Percentiles rank a stretch among this genome's conserved stretches.
phyloP scores from a whole-genome alignment of 92 coral and sea anemone genomes.

The Palythoa grandis region DNA sequence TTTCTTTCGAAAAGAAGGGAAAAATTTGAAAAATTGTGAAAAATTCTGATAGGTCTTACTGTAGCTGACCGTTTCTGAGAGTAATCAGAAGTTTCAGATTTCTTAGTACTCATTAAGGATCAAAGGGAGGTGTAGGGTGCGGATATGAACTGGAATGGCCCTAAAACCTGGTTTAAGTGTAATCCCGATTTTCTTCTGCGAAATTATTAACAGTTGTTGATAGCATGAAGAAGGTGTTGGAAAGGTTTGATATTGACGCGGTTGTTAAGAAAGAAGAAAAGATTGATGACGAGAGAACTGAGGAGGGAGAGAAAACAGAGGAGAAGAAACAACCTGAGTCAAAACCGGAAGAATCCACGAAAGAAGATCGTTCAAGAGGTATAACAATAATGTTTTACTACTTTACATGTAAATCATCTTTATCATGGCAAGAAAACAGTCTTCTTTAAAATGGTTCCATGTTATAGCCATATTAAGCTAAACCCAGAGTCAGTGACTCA shows the following conservation, averaged over 20 bases:
- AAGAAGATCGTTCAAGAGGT: conserved; percentile 18
- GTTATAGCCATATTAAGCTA: too few relatives aligned
- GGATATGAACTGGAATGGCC: too few relatives aligned
- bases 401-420: too few relatives aligned
- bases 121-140: too few relatives aligned
- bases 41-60: too few relatives aligned
- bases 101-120: too few relatives aligned
- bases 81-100: too few relatives aligned
- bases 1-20: too few relatives aligned
- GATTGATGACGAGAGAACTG: background rate
- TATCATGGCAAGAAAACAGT: background rate
- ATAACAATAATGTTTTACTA: background rate
- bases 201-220: conserved; percentile 10
- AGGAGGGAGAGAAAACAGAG: background rate
- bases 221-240: conserved; percentile 33
- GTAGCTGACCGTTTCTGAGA: too few relatives aligned
- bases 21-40: too few relatives aligned
- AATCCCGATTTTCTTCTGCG: background rate
- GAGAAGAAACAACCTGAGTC: background rate
- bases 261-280: background rate
- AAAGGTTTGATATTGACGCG: conserved; percentile 1
- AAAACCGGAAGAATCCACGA: background rate
- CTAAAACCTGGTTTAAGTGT: background rate
- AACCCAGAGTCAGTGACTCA: too few relatives aligned
- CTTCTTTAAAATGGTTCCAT: background rate